Percentiles rank a stretch among this genome's conserved stretches.
phyloP scores from a whole-genome alignment of 2,113 vertebrate species.

The Erythrocercus mccallii region DNA sequence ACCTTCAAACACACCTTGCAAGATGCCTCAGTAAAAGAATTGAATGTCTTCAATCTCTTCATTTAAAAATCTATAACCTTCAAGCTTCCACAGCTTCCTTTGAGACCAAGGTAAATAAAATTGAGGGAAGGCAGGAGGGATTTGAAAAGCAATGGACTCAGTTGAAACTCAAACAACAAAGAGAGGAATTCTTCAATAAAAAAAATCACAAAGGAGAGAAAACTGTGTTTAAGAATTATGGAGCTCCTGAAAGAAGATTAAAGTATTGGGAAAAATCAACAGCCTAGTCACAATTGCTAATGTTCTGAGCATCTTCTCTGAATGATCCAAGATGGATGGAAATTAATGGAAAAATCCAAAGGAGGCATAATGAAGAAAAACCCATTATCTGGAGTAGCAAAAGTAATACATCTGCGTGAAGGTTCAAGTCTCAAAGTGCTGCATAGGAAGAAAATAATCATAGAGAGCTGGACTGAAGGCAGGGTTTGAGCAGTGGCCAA shows the following conservation, averaged over 20 bases:
- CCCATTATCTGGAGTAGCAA: not conserved
- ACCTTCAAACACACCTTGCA: not conserved
- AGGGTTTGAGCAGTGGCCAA: not conserved
- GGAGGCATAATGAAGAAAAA: not conserved
- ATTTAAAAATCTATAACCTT: slow-evolving; percentile 66
- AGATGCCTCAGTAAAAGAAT: not conserved
- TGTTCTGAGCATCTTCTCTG: not conserved
- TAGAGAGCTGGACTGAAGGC: not conserved
- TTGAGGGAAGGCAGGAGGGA: slow-evolving; percentile 40
- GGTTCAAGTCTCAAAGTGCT: not conserved
- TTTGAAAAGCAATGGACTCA: slow-evolving; percentile 46
- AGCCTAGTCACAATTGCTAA: not conserved
- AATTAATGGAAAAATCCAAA: not conserved
- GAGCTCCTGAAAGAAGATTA: slow-evolving; percentile 15
- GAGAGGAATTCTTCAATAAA: not conserved
- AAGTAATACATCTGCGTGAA: not conserved
- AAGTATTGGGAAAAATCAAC: not conserved
- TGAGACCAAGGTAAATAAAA: slow-evolving; percentile 61
- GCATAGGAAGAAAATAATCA: not conserved
- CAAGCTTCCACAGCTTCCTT: slow-evolving; percentile 40
- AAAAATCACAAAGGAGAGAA: slow-evolving; percentile 5
- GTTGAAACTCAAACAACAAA: slow-evolving; percentile 59
- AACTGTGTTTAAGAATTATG: slow-evolving; percentile 10
- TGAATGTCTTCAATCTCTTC: slow-evolving; percentile 45
- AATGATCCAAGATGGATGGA: not conserved